Percentiles rank a stretch among this genome's conserved stretches.
These are phyloP conservation scores for Caenorhabditis virilis DNA, from an alignment of 2,888 invertebrate genomes.

Conservation along the genomic window DNA sequence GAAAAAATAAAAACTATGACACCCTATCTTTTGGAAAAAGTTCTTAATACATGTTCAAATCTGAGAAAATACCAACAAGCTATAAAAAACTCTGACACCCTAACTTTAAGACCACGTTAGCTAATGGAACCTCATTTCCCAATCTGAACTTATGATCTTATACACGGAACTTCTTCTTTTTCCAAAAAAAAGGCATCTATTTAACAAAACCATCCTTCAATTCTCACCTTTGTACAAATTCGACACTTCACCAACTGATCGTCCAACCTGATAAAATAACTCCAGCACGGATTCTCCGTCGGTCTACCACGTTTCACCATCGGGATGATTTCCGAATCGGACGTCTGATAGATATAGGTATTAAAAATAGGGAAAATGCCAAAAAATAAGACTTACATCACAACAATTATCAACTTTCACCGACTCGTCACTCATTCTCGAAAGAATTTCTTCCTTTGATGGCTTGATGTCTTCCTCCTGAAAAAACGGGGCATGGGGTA, in stretches of 20 bases:
- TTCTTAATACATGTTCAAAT: too few species aligned
- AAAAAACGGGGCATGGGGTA: background rate
- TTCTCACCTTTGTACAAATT: slow-evolving; percentile 46
- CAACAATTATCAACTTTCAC: too few species aligned
- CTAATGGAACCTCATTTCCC: background rate
- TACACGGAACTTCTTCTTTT: background rate
- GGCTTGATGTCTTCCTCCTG: background rate
- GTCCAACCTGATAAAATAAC: slow-evolving; percentile 49
- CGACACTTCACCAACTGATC: slow-evolving; percentile 51
- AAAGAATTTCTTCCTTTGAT: too few species aligned
- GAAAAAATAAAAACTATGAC: too few species aligned
- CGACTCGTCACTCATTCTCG: too few species aligned
- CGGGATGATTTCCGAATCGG: slow-evolving; percentile 27
- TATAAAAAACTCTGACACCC: too few species aligned
- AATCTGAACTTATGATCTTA: background rate
- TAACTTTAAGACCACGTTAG: background rate
- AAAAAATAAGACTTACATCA: background rate
- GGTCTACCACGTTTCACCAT: slow-evolving; percentile 50
- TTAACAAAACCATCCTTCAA: background rate
- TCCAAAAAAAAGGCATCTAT: background rate
- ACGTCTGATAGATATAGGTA: slow-evolving; percentile 18
- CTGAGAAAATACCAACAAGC: background rate
- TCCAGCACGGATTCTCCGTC: slow-evolving; percentile 58
- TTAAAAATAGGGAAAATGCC: background rate
- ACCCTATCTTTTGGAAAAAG: too few species aligned